phyloP scores from a whole-genome alignment of 2,888 invertebrate species.

The Melolontha melolontha region DNA sequence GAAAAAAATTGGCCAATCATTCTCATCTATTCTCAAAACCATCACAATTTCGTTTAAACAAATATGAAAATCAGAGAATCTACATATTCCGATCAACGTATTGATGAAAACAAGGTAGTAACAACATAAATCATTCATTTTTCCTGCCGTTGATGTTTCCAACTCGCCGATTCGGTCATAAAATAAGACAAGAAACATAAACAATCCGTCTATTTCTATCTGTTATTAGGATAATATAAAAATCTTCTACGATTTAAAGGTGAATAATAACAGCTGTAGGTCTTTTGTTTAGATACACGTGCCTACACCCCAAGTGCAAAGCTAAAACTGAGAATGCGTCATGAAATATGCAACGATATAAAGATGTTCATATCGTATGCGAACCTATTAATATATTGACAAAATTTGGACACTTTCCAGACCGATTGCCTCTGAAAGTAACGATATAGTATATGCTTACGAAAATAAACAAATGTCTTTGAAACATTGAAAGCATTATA shows the following conservation, averaged over 20 bases:
- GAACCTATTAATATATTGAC: conserved; percentile 21
- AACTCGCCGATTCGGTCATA: conserved; percentile 26
- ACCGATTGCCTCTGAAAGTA: conserved; percentile 25
- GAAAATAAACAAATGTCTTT: conserved; percentile 25
- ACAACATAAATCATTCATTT: conserved; percentile 34
- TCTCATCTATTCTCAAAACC: conserved; percentile 16
- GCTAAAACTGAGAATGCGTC: conserved; percentile 19
- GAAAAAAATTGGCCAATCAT: conserved; percentile 3
- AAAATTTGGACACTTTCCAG: conserved; percentile 24
- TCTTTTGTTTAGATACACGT: conserved; percentile 22
- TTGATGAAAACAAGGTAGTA: conserved; percentile 33
- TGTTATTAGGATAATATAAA: conserved; percentile 27
- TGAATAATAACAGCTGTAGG: conserved; percentile 12
- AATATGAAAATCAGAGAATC: not conserved
- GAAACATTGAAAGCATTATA: conserved; percentile 6
- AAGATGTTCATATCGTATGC: conserved; percentile 18
- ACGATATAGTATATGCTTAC: conserved; percentile 2
- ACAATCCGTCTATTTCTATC: conserved; percentile 17
- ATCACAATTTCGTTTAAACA: conserved; percentile 8
- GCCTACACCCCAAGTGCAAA: conserved; percentile 14
- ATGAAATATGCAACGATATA: conserved; percentile 17
- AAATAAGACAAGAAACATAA: conserved; percentile 31
- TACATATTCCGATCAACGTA: not conserved
- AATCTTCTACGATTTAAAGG: conserved; percentile 13
- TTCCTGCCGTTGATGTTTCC: conserved; percentile 28